Evolutionary conservation across 2,888 invertebrate species (phyloP).

Genomic region (Aporophyla nigra): DNA sequence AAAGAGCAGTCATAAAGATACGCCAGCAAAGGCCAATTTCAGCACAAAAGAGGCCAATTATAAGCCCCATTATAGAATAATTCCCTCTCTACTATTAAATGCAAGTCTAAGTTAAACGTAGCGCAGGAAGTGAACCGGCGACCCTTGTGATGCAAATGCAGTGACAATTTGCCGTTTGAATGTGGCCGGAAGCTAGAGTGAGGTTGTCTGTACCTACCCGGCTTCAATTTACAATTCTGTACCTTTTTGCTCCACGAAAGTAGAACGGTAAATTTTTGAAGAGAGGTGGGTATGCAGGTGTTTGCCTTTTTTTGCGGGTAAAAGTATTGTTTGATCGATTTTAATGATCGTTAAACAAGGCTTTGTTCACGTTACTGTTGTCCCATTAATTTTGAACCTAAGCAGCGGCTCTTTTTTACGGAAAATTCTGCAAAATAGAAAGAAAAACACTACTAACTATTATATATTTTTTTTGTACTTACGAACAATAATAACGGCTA

Average conservation of each 20-base stretch:
- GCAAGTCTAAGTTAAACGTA: conserved; percentile 56
- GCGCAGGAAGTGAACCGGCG: conserved; percentile 66
- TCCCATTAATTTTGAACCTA: neutral
- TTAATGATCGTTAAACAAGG: neutral
- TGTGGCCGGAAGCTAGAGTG: conserved; percentile 58
- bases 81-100: conserved; percentile 52
- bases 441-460: too few relatives aligned
- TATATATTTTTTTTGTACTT: too few relatives aligned
- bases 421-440: too few relatives aligned
- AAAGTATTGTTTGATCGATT: neutral
- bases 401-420: neutral
- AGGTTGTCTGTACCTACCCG: conserved; percentile 36
- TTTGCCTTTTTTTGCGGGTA: neutral
- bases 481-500: too few relatives aligned
- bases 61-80: conserved; percentile 52
- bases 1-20: conserved; percentile 21
- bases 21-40: conserved; percentile 43
- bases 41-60: conserved; percentile 57
- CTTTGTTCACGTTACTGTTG: neutral
- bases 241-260: conserved; percentile 21
- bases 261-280: neutral
- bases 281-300: neutral
- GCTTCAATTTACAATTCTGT: conserved; percentile 45
- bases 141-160: conserved; percentile 78
- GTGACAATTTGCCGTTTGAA: conserved; percentile 72